A percentile compares a stretch with the other conserved stretches of the same genome.
phyloP scores from a whole-genome alignment of 2,797 vertebrate genomes.

The Scyliorhinus canicula region DNA sequence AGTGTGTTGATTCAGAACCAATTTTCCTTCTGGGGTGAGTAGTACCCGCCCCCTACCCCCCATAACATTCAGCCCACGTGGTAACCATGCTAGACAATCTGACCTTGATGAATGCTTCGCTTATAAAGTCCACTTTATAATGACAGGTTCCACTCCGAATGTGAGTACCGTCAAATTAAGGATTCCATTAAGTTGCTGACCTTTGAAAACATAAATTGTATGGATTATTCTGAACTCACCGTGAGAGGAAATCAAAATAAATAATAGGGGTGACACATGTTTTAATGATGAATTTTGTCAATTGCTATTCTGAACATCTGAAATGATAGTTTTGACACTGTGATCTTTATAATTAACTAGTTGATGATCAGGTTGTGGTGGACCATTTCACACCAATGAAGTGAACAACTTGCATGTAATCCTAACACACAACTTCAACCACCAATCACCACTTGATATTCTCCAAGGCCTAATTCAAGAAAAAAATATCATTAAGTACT shows the following conservation, averaged over 20 bases:
- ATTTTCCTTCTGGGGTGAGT: too few relatives aligned
- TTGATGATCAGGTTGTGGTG: not conserved
- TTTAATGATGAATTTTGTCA: constrained; percentile 12
- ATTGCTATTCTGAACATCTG: not conserved
- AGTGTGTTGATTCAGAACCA: too few relatives aligned
- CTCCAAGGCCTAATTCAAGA: not conserved
- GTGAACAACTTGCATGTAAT: not conserved
- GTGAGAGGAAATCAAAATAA: constrained; percentile 19
- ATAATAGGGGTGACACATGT: not conserved
- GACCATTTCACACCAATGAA: not conserved
- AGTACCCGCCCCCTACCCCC: too few relatives aligned
- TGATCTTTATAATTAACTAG: not conserved
- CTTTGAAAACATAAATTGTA: not conserved
- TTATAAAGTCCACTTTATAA: not conserved
- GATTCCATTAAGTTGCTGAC: not conserved
- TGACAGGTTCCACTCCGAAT: not conserved
- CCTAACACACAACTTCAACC: not conserved
- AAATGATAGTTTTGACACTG: not conserved
- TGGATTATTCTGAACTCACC: constrained; percentile 15
- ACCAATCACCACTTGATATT: not conserved
- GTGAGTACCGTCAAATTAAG: not conserved
- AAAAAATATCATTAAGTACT: not conserved
- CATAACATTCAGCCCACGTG: too few relatives aligned
- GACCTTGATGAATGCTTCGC: not conserved
- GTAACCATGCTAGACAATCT: not conserved